Evolutionary conservation across 2,113 vertebrate species (phyloP), one percentile per base, ranked within the genome.

Genomic region (Pardalotus punctatus): DNA sequence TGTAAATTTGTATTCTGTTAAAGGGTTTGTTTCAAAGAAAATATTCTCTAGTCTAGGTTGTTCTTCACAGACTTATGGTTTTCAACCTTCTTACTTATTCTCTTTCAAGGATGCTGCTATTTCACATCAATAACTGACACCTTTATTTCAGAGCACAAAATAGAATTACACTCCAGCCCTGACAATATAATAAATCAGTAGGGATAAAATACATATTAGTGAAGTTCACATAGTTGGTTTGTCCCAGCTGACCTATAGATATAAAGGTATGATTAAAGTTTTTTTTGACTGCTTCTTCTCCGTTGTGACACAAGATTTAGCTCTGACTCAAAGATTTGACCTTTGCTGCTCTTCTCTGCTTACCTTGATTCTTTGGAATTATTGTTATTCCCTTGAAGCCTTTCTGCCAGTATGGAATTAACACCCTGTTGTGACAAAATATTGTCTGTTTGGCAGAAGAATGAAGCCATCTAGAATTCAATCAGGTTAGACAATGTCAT

Each of bases 391-490:
- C 94, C 91, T 96, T 96, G 96, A 97, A 98, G 92, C 95, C 96
- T 97, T 97, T 97, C 97, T 96, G 94, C 91, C 97, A 56, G 22
- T 93, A 92, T 95, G 97, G 97, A 98, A 98, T 98, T 98, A 98
- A 98, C 98, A 96, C 86, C 94, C 86, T 95, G 90, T 97, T 92
- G 92, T 98, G 95, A 98, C 97, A 98, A 98, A 97, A 98, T 98
- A 97, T 97, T 98, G 96, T 98, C 97, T 97, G 94, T 98, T 97
- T 98, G 91, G 81, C 87, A 86, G 96, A 97, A 98, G 98, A 98
- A 98, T 96, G 91, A 98, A 97, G 91, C 66, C 86, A 95, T 95
- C 96, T 97, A 77, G 95, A 97, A 98, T 98, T 98, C 98, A 97
- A 97, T 98, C 94, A 97, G 82, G 91, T 97, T 97, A 97, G 96